Evolutionary conservation across 1,140 invertebrate genomes (phyloP), one percentile per base, ranked within the genome.

Genomic region (Diabrotica undecimpunctata): DNA sequence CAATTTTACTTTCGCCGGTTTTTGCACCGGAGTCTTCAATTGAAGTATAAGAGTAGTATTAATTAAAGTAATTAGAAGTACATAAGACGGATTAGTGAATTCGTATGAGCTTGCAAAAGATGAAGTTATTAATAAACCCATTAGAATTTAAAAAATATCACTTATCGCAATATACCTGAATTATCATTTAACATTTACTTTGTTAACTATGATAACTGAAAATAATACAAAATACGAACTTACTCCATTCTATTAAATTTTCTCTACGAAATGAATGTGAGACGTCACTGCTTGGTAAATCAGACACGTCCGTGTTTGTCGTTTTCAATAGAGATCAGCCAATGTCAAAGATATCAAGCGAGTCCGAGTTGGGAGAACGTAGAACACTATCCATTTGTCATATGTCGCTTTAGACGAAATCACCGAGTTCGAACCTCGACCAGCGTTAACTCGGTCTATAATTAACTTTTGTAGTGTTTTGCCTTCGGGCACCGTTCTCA

Each of bases 331-430:
- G 59, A 65, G 56, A 61, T 57, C 46, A 58, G 55, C 69, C 69
- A 70, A 70, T 70, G 66, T 67, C 69, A 70, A 70, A 70, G 54
- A 64, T 59, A 70, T 70, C 66, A 66, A 70, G 58, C 63, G 61
- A 61, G 64, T 61, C 64, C 66, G 46, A 54, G 9, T 13, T n/a
- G 8, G 41, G 8, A 10, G 41, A 46, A 46, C 41, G 53, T 0
- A 54, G 58, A 63, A 62, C 61, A 62, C 59, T 39, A 68, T 70
- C 65, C 69, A 70, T 70, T 70, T 70, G 69, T 70, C 69, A 70
- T 68, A 68, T 70, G 69, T 70, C 69, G 64, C 69, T 65, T 70
- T 64, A 65, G 66, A 66, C 66, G 61, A 70, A 70, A 70, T 70
- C 69, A 66, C 69, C 64, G 64, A 57, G 66, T 65, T 70, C 66